phyloP scores from a whole-genome alignment of 2,113 vertebrate genomes.

The Octodon degus region DNA sequence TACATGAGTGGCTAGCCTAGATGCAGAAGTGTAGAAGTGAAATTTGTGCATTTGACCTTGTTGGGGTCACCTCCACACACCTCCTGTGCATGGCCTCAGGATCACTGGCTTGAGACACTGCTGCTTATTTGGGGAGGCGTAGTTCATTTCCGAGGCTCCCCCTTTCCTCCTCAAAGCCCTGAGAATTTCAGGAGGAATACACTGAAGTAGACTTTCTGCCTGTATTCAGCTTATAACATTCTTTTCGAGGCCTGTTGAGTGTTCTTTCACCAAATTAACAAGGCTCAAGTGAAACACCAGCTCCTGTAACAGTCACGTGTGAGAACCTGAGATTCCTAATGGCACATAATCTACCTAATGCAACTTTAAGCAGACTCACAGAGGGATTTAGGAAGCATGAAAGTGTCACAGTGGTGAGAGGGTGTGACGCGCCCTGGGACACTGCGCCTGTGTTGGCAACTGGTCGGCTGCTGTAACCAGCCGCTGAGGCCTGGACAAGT shows the following conservation, averaged over 20 bases:
- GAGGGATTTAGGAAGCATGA: neutral
- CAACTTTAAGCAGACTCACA: neutral
- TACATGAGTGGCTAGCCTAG: neutral
- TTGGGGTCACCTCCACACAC: neutral
- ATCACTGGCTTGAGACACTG: neutral
- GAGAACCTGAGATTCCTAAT: neutral
- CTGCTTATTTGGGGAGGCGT: neutral
- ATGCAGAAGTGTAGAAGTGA: neutral
- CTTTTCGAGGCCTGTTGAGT: neutral
- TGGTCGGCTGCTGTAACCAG: neutral
- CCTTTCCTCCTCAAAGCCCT: neutral
- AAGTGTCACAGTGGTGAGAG: neutral
- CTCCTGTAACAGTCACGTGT: neutral
- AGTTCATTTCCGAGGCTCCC: neutral
- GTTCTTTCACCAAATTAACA: neutral
- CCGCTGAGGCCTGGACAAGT: neutral
- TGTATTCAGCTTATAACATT: neutral
- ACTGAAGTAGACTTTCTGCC: neutral
- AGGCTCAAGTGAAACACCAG: neutral
- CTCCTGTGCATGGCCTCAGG: neutral
- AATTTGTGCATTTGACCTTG: neutral
- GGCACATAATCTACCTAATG: neutral
- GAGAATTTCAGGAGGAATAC: neutral
- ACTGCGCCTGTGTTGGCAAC: accelerated
- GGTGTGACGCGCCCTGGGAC: neutral